A percentile compares a stretch with the other conserved stretches of the same genome.
Evolutionary conservation across 2,797 vertebrate genomes (phyloP).

Genomic region (Chrysolophus pictus): DNA sequence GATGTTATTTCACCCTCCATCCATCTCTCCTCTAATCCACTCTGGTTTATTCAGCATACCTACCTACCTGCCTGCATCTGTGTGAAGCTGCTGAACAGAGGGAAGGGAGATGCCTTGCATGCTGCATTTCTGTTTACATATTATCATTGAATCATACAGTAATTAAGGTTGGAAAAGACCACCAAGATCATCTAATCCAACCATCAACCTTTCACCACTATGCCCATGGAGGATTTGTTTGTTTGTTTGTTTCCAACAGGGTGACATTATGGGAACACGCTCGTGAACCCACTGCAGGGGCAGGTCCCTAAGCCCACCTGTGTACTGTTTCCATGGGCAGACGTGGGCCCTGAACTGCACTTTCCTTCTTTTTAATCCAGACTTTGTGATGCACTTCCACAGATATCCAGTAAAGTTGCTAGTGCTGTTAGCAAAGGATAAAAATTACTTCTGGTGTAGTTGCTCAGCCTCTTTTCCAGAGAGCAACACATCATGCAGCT

Average conservation of each 20-base stretch:
- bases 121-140: not conserved
- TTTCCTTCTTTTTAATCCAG: not conserved
- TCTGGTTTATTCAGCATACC: not conserved
- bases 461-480: not conserved
- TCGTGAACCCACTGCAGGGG: not conserved
- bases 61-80: not conserved
- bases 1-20: not conserved
- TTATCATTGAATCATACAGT: too few relatives aligned
- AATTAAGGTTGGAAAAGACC: too few relatives aligned
- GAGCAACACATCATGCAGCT: not conserved
- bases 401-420: not conserved
- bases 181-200: too few relatives aligned
- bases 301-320: not conserved
- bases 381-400: not conserved
- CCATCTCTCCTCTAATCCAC: not conserved
- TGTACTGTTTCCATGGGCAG: not conserved
- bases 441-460: not conserved
- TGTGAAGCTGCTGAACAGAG: not conserved
- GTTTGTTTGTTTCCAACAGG: not conserved
- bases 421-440: not conserved
- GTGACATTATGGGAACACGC: not conserved
- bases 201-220: too few relatives aligned
- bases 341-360: not conserved
- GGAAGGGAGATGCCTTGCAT: not conserved
- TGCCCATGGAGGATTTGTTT: not conserved